phyloP scores from a whole-genome alignment of 2,113 vertebrate species.

The Ceyx cyanopectus region DNA sequence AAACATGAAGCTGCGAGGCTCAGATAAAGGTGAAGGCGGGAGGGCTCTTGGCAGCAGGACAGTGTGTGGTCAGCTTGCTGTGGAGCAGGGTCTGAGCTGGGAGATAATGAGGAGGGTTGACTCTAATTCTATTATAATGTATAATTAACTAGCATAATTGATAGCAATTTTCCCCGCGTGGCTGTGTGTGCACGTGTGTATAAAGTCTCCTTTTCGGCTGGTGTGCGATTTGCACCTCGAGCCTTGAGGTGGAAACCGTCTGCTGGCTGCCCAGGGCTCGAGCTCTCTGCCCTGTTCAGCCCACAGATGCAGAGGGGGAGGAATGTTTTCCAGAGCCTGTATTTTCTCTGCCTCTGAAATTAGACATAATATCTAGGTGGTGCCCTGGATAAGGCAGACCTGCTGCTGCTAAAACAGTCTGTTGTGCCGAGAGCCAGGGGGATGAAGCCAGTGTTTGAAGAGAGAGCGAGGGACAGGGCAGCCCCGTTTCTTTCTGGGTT shows the following conservation, averaged over 20 bases:
- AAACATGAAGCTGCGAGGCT: background rate
- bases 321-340: background rate
- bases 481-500: background rate
- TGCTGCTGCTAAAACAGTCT: background rate
- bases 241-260: background rate
- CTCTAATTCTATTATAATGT: constrained; percentile 58
- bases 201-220: constrained; percentile 54
- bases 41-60: constrained; percentile 8
- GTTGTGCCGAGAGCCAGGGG: background rate
- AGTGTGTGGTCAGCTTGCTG: constrained; percentile 51
- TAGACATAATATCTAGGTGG: background rate
- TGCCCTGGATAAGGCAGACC: background rate
- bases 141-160: constrained; percentile 69
- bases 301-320: background rate
- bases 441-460: background rate
- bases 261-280: accelerated
- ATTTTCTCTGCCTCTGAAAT: background rate
- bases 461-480: background rate
- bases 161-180: constrained; percentile 64
- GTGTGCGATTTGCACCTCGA: background rate
- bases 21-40: constrained; percentile 48
- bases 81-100: constrained; percentile 10
- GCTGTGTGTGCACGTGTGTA: background rate
- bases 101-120: constrained; percentile 44
- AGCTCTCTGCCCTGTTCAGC: background rate